phyloP scores from a whole-genome alignment of 2,797 vertebrate genomes.

The Gallinago stenura region DNA sequence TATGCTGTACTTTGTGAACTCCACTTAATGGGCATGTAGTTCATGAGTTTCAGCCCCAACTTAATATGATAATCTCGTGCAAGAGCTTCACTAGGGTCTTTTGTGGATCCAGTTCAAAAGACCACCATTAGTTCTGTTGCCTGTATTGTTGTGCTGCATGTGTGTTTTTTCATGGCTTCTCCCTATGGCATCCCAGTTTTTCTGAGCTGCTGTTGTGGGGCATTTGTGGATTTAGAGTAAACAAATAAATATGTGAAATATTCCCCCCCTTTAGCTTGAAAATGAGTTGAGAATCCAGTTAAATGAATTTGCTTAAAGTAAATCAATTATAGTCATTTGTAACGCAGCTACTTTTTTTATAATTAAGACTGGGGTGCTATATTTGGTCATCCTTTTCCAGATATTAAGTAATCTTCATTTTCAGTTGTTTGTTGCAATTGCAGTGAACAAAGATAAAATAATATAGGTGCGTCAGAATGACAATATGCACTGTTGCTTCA shows the following conservation, averaged over 20 bases:
- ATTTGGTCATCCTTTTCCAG: not conserved
- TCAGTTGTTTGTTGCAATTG: not conserved
- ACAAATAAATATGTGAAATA: not conserved
- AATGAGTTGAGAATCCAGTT: not conserved
- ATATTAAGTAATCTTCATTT: not conserved
- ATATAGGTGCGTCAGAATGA: not conserved
- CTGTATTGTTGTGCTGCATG: not conserved
- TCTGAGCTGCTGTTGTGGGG: not conserved
- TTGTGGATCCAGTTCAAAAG: not conserved
- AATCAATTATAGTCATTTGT: not conserved
- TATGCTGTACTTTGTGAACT: not conserved
- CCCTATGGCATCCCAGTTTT: not conserved
- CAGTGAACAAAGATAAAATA: not conserved
- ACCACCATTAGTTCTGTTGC: not conserved
- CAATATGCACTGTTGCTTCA: not conserved
- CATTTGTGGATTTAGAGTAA: not conserved
- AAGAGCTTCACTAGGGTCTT: not conserved
- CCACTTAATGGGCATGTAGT: not conserved
- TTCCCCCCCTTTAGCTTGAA: not conserved
- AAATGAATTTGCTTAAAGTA: not conserved
- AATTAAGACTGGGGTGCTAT: not conserved
- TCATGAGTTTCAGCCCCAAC: not conserved
- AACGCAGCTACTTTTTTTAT: not conserved
- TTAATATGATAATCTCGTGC: not conserved
- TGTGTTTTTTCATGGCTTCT: not conserved